Percentiles rank a stretch among this genome's conserved stretches.
phyloP scores from a whole-genome alignment of 1,140 invertebrate species.

The Aphaenogaster rudis region DNA sequence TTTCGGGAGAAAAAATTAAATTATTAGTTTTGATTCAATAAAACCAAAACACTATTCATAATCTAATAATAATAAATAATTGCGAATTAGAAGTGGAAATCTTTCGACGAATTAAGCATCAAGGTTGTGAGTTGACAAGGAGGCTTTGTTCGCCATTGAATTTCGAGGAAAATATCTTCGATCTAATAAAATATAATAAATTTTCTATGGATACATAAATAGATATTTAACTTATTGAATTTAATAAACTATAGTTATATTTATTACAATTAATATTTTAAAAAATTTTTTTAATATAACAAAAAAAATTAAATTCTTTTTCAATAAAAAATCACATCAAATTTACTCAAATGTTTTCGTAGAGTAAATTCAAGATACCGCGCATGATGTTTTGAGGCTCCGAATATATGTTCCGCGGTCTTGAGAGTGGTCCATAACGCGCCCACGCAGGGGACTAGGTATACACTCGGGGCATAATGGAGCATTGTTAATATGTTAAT shows the following conservation, averaged over 20 bases:
- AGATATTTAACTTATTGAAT: not conserved
- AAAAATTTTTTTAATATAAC: not conserved
- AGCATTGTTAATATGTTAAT: slow-evolving; percentile 83
- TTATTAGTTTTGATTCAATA: not conserved
- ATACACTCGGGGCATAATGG: slow-evolving; percentile 76
- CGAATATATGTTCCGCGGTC: slow-evolving; percentile 33
- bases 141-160: not conserved
- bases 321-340: not conserved
- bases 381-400: not conserved
- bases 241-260: not conserved
- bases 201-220: not conserved
- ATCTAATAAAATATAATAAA: slow-evolving; percentile 19
- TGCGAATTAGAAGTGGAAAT: not conserved
- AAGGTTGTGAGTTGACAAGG: not conserved
- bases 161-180: not conserved
- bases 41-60: not conserved
- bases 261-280: not conserved
- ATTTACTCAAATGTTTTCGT: slow-evolving; percentile 10
- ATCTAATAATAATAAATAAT: not conserved
- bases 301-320: not conserved
- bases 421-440: slow-evolving; percentile 41
- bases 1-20: not conserved
- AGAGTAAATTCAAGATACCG: not conserved
- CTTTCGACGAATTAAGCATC: not conserved
- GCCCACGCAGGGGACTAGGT: slow-evolving; percentile 49